Percentiles rank a stretch among this genome's conserved stretches.
Evolutionary conservation across 2,797 vertebrate species (phyloP).

Genomic region (Holocentrus rufus): DNA sequence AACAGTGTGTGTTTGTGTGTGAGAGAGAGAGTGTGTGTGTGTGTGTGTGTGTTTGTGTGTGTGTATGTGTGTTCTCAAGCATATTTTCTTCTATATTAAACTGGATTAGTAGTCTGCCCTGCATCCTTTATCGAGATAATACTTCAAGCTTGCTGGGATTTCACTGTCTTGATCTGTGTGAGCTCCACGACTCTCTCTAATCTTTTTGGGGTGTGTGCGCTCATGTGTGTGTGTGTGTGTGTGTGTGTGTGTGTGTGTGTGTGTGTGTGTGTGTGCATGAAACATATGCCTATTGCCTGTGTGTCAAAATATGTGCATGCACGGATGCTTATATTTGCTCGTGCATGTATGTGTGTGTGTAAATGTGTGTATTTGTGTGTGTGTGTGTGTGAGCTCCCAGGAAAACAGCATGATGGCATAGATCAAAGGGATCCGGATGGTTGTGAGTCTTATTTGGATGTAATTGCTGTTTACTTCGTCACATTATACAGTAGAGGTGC

Average conservation of each 20-base stretch:
- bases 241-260: background rate
- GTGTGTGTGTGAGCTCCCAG: slow-evolving; percentile 20
- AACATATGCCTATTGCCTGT: too few relatives aligned
- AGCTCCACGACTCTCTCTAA: slow-evolving; percentile 68
- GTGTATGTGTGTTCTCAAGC: slow-evolving; percentile 39
- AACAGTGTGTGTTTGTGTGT: background rate
- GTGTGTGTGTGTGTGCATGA: too few relatives aligned
- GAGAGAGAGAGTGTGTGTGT: slow-evolving; percentile 1
- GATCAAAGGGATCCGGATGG: slow-evolving; percentile 75
- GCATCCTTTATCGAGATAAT: slow-evolving; percentile 76
- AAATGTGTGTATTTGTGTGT: too few relatives aligned
- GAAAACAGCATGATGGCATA: slow-evolving; percentile 56
- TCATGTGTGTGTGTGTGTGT: slow-evolving; percentile 21
- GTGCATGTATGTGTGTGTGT: slow-evolving; percentile 3
- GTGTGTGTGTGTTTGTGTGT: slow-evolving; percentile 13
- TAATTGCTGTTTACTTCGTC: slow-evolving; percentile 80
- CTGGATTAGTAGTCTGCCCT: slow-evolving; percentile 73
- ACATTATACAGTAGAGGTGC: slow-evolving; percentile 77
- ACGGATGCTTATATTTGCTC: slow-evolving; percentile 30
- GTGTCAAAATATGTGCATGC: background rate
- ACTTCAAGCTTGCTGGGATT: slow-evolving; percentile 69
- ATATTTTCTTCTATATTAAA: slow-evolving; percentile 74
- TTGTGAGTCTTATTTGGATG: slow-evolving; percentile 71
- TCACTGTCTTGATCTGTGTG: slow-evolving; percentile 68
- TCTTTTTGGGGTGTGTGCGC: slow-evolving; percentile 52